phyloP scores from a whole-genome alignment of 92 coral and sea anemone species.

The Palythoa caribaeorum region DNA sequence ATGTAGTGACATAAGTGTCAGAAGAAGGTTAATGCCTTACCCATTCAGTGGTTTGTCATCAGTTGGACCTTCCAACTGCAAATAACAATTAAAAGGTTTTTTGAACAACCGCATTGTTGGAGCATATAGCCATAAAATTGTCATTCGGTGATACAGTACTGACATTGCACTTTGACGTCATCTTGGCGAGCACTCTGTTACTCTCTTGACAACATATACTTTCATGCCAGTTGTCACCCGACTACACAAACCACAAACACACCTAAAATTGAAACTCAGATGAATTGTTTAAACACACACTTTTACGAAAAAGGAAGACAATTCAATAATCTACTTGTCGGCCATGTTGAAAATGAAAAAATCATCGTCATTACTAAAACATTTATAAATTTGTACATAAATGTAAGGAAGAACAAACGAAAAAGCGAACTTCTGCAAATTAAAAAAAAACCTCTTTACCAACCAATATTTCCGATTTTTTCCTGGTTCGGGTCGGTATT shows the following conservation, averaged over 20 bases:
- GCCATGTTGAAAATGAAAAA: neutral
- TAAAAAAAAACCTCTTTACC: neutral
- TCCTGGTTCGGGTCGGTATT: neutral
- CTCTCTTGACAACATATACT: slow-evolving; percentile 18
- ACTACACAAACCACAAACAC: slow-evolving; percentile 11
- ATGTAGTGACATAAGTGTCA: too few relatives aligned
- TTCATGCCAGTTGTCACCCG: slow-evolving; percentile 20
- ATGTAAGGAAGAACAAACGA: neutral
- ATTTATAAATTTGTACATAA: neutral
- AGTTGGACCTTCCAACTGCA: slow-evolving; percentile 26
- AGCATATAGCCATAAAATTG: slow-evolving; percentile 12
- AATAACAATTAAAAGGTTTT: slow-evolving; percentile 22
- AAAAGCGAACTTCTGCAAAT: neutral
- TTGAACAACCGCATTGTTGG: slow-evolving; percentile 7
- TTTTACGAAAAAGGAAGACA: neutral
- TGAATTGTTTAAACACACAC: neutral
- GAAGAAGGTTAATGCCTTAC: too few relatives aligned
- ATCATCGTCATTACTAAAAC: neutral
- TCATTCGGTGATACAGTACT: neutral
- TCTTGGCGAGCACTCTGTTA: slow-evolving; percentile 2
- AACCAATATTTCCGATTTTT: slow-evolving; percentile 19
- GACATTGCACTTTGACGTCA: neutral
- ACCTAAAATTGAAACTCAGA: neutral
- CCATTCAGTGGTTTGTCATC: slow-evolving; percentile 14
- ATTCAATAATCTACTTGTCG: neutral